Percentiles rank a stretch among this genome's conserved stretches.
phyloP scores from a whole-genome alignment of 1,140 invertebrate genomes.

The Sinella curviseta region DNA sequence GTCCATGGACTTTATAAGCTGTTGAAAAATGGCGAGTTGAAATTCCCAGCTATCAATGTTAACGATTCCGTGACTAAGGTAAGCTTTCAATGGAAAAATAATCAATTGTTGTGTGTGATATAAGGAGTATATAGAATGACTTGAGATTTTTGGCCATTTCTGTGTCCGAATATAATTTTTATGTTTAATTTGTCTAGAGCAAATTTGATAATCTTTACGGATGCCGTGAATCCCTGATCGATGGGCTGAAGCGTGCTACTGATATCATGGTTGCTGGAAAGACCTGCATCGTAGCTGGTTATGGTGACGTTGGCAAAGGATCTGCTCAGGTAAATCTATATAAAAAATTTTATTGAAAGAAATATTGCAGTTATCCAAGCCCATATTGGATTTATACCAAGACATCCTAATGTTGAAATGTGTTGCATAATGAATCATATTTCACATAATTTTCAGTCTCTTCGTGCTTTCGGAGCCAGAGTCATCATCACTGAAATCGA shows the following conservation, averaged over 20 bases:
- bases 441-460: slow-evolving; percentile 61
- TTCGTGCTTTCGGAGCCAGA: slow-evolving; percentile 90
- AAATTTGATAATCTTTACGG: slow-evolving; percentile 99
- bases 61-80: slow-evolving; percentile 98
- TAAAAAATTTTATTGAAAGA: neutral
- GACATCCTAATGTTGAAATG: neutral
- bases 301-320: slow-evolving; percentile 99
- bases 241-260: slow-evolving; percentile 98
- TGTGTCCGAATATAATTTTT: too few species aligned
- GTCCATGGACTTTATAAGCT: slow-evolving; percentile 98
- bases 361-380: neutral
- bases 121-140: too few species aligned
- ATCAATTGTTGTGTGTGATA: neutral
- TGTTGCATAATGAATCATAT: neutral
- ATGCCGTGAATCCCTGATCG: slow-evolving; percentile 94
- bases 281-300: slow-evolving; percentile 95
- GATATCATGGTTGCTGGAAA: slow-evolving; percentile 99
- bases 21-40: slow-evolving; percentile 82
- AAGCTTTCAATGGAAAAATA: slow-evolving; percentile 42
- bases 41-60: slow-evolving; percentile 94
- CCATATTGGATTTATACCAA: neutral
- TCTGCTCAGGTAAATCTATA: slow-evolving; percentile 74
- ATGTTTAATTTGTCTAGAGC: slow-evolving; percentile 63
- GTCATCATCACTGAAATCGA: slow-evolving; percentile 98
- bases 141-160: slow-evolving; percentile 4